Evolutionary conservation across 2,888 invertebrate species (phyloP), one percentile per base, ranked within the genome.

Genomic region (Nemotelus nigrinus): DNA sequence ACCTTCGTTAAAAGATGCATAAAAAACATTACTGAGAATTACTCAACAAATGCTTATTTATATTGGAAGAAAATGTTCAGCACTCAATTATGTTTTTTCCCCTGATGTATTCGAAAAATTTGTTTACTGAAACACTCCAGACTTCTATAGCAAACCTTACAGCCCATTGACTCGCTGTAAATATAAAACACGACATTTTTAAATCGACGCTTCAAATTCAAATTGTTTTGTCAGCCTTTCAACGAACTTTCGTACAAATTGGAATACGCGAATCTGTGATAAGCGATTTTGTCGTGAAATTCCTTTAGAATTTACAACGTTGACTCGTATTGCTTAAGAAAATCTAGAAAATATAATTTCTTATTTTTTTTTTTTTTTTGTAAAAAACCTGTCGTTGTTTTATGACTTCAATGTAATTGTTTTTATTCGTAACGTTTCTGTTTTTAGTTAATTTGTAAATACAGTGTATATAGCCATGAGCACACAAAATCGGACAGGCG

Each of bases 401-500:
- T 25, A 25, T 25, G 25, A 25, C 25, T 25, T 25, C 25, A 25
- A 25, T 25, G 25, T 25, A 25, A 25, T 25, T 25, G 25, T 25
- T 25, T 25, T 25, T 25, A 25, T 25, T 25, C 25, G 25, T 25
- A 25, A 25, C 25, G 25, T 25, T 25, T 25, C 25, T 76, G 71
- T 55, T 83, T 82, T 3, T 82, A 86, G 86, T 85, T 86, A 85
- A 85, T 82, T 86, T 86, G 86, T 86, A 86, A 86, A 86, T 86
- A 86, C 85, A 86, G 78, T 80, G 80, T 81, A 81, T 71, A 80
- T 79, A 81, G 79, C 77, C 82, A 87, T 87, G 87, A 87, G 87
- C 86, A 87, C 87, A 87, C 87, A 86, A 86, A 86, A 83, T 83
- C 86, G 87, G 83, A 84, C 85, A 82, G 85, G 86, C 82, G 86